Evolutionary conservation across 2,113 vertebrate species (phyloP).

Genomic region (Corythaeola cristata): DNA sequence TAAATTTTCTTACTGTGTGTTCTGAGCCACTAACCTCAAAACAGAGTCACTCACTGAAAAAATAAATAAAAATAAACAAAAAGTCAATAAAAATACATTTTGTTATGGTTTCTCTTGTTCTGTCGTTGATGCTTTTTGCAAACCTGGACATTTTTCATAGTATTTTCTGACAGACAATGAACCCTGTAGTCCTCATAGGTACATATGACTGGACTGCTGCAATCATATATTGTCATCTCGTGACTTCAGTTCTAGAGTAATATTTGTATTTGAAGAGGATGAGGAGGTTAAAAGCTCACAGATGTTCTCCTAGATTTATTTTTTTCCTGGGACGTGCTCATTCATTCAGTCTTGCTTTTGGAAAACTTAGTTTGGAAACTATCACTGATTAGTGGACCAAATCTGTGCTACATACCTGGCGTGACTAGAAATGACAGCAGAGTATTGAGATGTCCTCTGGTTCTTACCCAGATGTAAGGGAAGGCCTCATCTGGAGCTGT

Average conservation of each 20-base stretch:
- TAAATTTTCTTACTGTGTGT: not conserved
- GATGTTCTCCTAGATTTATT: not conserved
- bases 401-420: not conserved
- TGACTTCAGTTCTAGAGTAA: not conserved
- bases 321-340: rapidly evolving
- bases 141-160: not conserved
- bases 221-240: not conserved
- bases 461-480: not conserved
- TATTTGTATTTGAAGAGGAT: not conserved
- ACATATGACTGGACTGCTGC: not conserved
- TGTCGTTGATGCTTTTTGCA: not conserved
- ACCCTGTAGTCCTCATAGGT: not conserved
- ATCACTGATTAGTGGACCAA: not conserved
- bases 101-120: not conserved
- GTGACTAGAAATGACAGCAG: not conserved
- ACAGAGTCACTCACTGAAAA: not conserved
- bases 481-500: not conserved
- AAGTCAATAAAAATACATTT: not conserved
- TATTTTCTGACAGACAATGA: not conserved
- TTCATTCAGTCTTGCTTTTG: not conserved
- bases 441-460: not conserved
- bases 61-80: not conserved
- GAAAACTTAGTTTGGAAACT: not conserved
- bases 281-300: not conserved
- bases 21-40: not conserved